Evolutionary conservation across 2,888 invertebrate species (phyloP).

Genomic region (Andrena dorsata): DNA sequence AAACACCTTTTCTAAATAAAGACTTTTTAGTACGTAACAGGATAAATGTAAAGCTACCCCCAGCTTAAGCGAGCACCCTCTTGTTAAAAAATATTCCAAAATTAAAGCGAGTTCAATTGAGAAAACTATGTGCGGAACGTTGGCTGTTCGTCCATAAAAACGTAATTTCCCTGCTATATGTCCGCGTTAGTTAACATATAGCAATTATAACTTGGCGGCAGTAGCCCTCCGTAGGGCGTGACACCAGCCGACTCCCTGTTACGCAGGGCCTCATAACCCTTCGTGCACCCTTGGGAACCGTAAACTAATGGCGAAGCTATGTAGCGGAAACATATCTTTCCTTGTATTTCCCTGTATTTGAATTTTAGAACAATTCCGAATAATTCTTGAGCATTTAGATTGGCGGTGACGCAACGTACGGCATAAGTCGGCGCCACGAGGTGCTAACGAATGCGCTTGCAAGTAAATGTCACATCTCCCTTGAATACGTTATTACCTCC

Average conservation of each 20-base stretch:
- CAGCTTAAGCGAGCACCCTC: no score
- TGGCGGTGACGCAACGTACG: not conserved
- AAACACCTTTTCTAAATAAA: no score
- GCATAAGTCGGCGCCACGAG: not conserved
- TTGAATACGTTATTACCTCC: not conserved
- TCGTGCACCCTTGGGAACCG: constrained; percentile 78
- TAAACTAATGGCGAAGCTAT: constrained; percentile 81
- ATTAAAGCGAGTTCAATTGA: not conserved
- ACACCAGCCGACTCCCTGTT: constrained; percentile 70
- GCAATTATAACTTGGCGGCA: constrained; percentile 78
- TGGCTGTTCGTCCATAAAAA: constrained; percentile 34
- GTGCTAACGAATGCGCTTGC: not conserved
- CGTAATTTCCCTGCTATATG: constrained; percentile 35
- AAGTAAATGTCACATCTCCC: constrained; percentile 2
- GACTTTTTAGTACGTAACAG: no score
- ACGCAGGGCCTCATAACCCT: constrained; percentile 76
- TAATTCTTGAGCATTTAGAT: constrained; percentile 30
- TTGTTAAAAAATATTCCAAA: no score
- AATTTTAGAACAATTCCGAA: constrained; percentile 52
- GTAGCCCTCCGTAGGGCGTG: constrained; percentile 56
- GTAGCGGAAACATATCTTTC: constrained; percentile 75
- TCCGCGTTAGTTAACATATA: constrained; percentile 70
- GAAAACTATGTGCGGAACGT: constrained; percentile 22
- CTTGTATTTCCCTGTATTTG: constrained; percentile 52
- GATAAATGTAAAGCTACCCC: no score